Conservation (phyloP, 2,113 vertebrate species). For the Atractosteus spatula region DNA sequence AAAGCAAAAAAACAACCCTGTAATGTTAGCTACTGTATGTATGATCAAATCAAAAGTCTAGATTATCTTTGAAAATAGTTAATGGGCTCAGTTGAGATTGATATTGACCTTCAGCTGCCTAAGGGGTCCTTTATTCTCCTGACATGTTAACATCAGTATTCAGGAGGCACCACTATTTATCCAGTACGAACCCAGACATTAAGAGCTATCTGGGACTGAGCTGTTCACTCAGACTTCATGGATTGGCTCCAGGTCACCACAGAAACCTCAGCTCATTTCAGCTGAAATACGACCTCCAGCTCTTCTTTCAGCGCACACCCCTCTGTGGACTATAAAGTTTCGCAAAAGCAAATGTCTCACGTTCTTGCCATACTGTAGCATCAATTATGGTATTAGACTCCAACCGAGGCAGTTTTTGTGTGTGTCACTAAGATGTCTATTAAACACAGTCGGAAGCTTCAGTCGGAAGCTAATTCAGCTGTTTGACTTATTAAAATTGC, state of each 20-base stretch:
- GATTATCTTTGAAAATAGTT: background rate
- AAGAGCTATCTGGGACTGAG: too few species aligned
- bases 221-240: background rate
- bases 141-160: too few species aligned
- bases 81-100: slow-evolving; percentile 13
- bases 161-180: too few species aligned
- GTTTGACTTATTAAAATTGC: background rate
- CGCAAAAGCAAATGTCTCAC: background rate
- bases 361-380: background rate
- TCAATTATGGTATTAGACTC: background rate
- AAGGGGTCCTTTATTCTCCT: too few species aligned
- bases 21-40: too few species aligned
- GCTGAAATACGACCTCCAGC: background rate
- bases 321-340: background rate
- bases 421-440: background rate
- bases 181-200: too few species aligned
- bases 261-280: background rate
- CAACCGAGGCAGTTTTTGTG: background rate
- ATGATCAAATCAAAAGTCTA: too few species aligned
- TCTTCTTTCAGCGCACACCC: background rate
- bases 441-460: background rate
- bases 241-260: background rate
- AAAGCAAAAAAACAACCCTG: too few species aligned
- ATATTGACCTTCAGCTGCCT: background rate
- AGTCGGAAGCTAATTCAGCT: background rate